Conservation (phyloP, 2,888 invertebrate genomes). For the Eupithecia pulchellata region DNA sequence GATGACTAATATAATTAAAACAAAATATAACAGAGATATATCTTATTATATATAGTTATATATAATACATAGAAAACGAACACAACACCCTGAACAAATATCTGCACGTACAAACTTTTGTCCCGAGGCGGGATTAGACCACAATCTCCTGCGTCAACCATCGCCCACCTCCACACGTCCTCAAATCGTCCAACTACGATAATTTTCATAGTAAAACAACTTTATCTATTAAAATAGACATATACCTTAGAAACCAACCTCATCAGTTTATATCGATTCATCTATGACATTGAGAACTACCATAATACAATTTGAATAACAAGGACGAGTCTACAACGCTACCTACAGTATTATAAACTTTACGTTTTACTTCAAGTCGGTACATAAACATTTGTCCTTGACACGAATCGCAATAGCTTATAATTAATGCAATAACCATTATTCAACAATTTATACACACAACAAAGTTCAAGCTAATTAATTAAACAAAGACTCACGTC, state of each 20-base stretch:
- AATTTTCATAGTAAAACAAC: no score
- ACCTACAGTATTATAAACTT: neutral
- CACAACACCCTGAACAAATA: no score
- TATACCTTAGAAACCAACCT: neutral
- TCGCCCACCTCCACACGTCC: no score
- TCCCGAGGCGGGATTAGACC: no score
- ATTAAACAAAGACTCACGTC: no score
- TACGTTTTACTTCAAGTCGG: neutral
- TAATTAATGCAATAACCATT: slow-evolving; percentile 9
- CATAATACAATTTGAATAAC: neutral
- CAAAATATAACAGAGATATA: no score
- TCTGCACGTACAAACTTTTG: no score
- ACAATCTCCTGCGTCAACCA: no score
- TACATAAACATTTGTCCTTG: neutral
- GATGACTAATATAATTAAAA: no score
- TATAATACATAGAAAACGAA: no score
- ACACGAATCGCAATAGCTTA: neutral
- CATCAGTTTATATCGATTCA: neutral
- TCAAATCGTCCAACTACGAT: no score
- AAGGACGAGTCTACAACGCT: neutral
- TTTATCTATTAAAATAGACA: neutral
- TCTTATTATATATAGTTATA: no score
- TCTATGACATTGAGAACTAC: neutral
- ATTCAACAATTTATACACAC: slow-evolving; percentile 3
- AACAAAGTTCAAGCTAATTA: slow-evolving; percentile 2